Percentiles rank a stretch among this genome's conserved stretches.
Conservation (phyloP, 2,888 invertebrate genomes). For the Allophyes oxyacanthae region DNA sequence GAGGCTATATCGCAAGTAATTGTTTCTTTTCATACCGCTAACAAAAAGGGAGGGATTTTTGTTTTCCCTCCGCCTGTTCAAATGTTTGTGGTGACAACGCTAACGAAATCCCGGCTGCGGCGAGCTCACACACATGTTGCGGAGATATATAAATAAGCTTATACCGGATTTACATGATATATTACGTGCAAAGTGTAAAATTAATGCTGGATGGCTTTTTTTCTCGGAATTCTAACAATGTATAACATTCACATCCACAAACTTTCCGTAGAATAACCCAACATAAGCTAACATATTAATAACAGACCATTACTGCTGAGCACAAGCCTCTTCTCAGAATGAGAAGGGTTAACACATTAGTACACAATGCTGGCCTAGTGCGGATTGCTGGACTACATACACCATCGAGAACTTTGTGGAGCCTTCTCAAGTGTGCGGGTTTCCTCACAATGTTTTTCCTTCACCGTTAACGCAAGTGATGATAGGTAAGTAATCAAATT, state of each 20-base stretch:
- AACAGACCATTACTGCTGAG: no score
- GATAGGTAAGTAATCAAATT: no score
- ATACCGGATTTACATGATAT: slow-evolving; percentile 59
- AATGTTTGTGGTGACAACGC: slow-evolving; percentile 62
- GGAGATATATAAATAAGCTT: slow-evolving; percentile 61
- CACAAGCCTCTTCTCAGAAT: no score
- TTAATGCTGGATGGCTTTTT: slow-evolving; percentile 46
- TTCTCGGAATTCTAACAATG: slow-evolving; percentile 13
- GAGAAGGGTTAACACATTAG: no score
- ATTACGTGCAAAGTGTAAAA: slow-evolving; percentile 53
- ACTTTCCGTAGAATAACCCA: no score
- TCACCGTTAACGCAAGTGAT: no score
- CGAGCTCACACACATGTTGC: slow-evolving; percentile 55
- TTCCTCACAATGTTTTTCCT: no score
- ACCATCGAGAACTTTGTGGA: no score
- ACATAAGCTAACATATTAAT: no score
- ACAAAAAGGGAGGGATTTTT: slow-evolving; percentile 48
- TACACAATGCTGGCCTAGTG: no score
- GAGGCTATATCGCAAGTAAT: slow-evolving; percentile 31
- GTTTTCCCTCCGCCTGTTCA: slow-evolving; percentile 50
- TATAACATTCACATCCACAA: slow-evolving; percentile 15
- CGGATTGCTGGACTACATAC: no score
- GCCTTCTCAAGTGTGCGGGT: no score
- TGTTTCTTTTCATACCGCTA: slow-evolving; percentile 44
- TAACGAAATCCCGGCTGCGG: slow-evolving; percentile 60